Evolutionary conservation across 1,140 invertebrate species (phyloP).

Genomic region (Pectinophora gossypiella): DNA sequence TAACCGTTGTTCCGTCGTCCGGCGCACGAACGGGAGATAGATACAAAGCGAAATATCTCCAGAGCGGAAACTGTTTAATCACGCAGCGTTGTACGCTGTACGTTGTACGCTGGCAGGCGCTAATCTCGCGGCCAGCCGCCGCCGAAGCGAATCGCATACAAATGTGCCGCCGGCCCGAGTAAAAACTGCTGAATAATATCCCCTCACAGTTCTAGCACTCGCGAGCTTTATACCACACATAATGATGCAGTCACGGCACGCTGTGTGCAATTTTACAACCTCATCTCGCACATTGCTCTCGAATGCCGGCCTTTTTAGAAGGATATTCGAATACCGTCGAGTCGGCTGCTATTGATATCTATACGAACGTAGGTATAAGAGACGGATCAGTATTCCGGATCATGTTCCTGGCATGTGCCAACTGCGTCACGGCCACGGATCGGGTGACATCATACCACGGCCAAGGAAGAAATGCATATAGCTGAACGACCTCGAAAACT

Average conservation of each 20-base stretch:
- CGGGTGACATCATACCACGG: conserved; percentile 23
- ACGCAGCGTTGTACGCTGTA: conserved; percentile 35
- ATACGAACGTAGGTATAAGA: background rate
- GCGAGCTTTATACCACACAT: conserved; percentile 39
- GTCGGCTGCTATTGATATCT: background rate
- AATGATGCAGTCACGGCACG: conserved; percentile 46
- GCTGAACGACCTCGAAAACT: background rate
- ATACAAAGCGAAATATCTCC: conserved; percentile 36
- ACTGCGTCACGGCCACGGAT: conserved; percentile 40
- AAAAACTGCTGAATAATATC: conserved; percentile 66
- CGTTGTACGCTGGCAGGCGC: conserved; percentile 34
- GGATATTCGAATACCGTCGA: background rate
- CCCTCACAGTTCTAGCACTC: conserved; percentile 37
- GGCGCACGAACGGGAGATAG: conserved; percentile 19
- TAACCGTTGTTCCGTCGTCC: background rate
- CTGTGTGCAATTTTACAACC: conserved; percentile 35
- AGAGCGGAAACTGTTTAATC: conserved; percentile 57
- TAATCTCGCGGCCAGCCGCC: conserved; percentile 52
- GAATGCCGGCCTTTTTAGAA: conserved; percentile 3
- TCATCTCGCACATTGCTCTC: conserved; percentile 24
- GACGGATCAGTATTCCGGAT: conserved; percentile 20
- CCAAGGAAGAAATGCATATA: conserved; percentile 2
- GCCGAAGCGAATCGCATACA: conserved; percentile 62
- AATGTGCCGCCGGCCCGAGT: conserved; percentile 44
- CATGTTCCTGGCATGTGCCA: conserved; percentile 46